Evolutionary conservation across 2,888 invertebrate species (phyloP).

Genomic region (Operophtera brumata): DNA sequence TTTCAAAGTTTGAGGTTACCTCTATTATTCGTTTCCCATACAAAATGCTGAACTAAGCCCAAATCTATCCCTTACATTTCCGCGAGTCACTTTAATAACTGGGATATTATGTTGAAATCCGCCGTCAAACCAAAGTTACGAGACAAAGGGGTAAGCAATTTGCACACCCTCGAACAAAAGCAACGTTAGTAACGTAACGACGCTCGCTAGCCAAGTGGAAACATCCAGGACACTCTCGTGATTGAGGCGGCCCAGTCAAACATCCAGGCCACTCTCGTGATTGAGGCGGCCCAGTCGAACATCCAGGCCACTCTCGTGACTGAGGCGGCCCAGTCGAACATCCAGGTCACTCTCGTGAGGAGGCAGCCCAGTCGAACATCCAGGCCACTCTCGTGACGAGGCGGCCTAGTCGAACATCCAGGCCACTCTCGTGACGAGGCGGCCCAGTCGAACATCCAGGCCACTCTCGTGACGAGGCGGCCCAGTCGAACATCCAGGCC

Average conservation of each 20-base stretch:
- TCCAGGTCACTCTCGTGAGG: too few relatives aligned
- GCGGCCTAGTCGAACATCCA: too few relatives aligned
- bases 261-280: too few relatives aligned
- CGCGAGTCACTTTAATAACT: slow-evolving; percentile 18
- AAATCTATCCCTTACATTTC: slow-evolving; percentile 4
- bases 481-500: too few relatives aligned
- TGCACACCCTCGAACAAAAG: slow-evolving; percentile 51
- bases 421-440: too few relatives aligned
- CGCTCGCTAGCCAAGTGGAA: slow-evolving; percentile 9
- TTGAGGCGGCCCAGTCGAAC: too few relatives aligned
- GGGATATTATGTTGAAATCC: slow-evolving; percentile 27
- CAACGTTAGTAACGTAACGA: slow-evolving; percentile 49
- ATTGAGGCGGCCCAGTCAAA: too few relatives aligned
- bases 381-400: too few relatives aligned
- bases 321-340: too few relatives aligned
- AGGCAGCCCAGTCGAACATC: too few relatives aligned
- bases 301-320: neutral
- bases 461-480: too few relatives aligned
- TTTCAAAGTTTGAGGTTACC: neutral
- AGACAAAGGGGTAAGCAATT: slow-evolving; percentile 44
- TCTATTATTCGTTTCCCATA: neutral
- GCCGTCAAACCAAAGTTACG: slow-evolving; percentile 25
- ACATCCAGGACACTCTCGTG: neutral
- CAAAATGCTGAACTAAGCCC: neutral
- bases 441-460: too few relatives aligned